phyloP scores from a whole-genome alignment of 1,140 invertebrate genomes.

The Eurosta solidaginis region DNA sequence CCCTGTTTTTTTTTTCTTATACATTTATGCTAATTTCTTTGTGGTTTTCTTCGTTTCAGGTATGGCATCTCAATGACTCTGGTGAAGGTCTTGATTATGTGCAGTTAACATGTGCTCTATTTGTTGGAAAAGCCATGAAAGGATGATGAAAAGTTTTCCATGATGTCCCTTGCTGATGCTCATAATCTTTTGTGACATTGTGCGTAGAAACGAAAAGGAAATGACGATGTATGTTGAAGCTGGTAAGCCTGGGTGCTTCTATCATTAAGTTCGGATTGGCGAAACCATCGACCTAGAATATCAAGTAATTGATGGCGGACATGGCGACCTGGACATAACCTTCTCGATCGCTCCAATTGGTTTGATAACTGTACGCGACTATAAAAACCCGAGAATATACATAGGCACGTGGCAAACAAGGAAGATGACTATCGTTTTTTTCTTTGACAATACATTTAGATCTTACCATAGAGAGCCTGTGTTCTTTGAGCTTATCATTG shows the following conservation, averaged over 20 bases:
- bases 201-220: constrained; percentile 64
- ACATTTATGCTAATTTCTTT: no score
- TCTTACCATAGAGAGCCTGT: constrained; percentile 78
- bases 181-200: neutral
- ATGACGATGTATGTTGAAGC: constrained; percentile 75
- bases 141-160: neutral
- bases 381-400: constrained; percentile 72
- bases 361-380: constrained; percentile 68
- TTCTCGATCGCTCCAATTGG: constrained; percentile 71
- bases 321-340: constrained; percentile 79
- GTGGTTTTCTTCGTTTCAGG: no score
- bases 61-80: no score
- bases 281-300: constrained; percentile 75
- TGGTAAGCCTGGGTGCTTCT: constrained; percentile 72
- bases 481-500: constrained; percentile 78
- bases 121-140: neutral
- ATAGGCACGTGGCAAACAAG: constrained; percentile 64
- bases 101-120: no score
- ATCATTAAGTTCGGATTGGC: constrained; percentile 65
- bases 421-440: constrained; percentile 78
- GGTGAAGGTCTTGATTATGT: neutral
- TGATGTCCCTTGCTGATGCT: neutral
- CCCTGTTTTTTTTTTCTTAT: no score
- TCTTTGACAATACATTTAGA: constrained; percentile 83
- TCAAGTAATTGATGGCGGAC: constrained; percentile 77